Evolutionary conservation across 2,888 invertebrate species (phyloP), one percentile per base, ranked within the genome.

Genomic region (Stegana nigrithorax): DNA sequence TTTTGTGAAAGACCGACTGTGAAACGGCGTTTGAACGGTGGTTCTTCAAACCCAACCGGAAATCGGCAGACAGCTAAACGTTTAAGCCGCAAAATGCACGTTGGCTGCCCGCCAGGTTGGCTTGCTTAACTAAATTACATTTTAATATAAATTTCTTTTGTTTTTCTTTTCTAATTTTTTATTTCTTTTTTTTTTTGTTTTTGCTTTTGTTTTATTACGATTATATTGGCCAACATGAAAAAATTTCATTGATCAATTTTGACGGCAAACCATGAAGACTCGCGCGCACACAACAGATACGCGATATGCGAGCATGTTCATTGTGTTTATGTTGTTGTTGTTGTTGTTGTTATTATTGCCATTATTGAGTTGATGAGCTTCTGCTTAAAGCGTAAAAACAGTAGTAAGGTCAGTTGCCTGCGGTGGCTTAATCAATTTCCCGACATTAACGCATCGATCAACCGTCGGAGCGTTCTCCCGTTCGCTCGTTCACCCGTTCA

Each of bases 341-440:
- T 51, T 25, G n/a, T 51, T 26, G 50, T 26, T 39, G 50, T 25
- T 10, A 75, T 75, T 74, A 80, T 71, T 79, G 80, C 77, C 81
- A 76, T 76, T 76, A 76, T 70, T n/a, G 69, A 64, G 81, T 72
- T 83, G 82, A 83, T 82, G 83, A 83, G 84, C 80, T 80, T 82
- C 83, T 82, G 80, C 77, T 82, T 83, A 82, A 81, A 81, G 80
- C 83, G 81, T 82, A 84, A 84, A 81, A 85, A 80, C 83, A 84
- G 83, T 83, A 85, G 84, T 84, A 71, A 78, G 84, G 85, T 84
- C 83, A 82, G 68, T 66, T 67, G 72, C 64, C 73, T 56, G 78
- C 74, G 80, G 80, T 82, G 81, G 80, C 78, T 80, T 81, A 84
- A 84, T 83, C 84, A 83, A 83, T 81, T 81, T 83, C 71, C n/a